Percentiles rank a stretch among this genome's conserved stretches.
phyloP scores from a whole-genome alignment of 64 coral and sea anemone species.

The Montipora sp. region DNA sequence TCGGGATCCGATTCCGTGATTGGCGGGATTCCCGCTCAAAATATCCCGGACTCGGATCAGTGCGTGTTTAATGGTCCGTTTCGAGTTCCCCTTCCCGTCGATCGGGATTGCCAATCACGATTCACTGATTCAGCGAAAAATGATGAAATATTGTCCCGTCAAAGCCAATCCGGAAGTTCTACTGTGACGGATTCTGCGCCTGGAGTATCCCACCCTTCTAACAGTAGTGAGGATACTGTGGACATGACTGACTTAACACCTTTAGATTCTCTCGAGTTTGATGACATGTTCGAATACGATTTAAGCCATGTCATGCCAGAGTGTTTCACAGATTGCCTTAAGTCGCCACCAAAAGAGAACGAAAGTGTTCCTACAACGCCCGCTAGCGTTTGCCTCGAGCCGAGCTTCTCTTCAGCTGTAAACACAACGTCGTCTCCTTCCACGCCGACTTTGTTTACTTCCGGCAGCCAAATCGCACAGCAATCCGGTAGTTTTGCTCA shows the following conservation, averaged over 20 bases:
- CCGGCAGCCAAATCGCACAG: not conserved
- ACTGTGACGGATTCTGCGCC: not conserved
- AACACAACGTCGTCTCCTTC: not conserved
- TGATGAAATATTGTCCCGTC: not conserved
- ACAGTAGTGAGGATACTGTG: slow-evolving; percentile 19
- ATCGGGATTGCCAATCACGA: not conserved
- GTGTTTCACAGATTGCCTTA: slow-evolving; percentile 46
- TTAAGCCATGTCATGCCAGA: slow-evolving; percentile 70
- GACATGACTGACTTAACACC: slow-evolving; percentile 54
- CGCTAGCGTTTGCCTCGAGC: slow-evolving; percentile 6
- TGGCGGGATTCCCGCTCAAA: slow-evolving; percentile 11
- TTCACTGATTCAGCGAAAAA: slow-evolving; percentile 14
- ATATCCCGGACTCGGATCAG: slow-evolving; percentile 19
- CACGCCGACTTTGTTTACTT: not conserved
- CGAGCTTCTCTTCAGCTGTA: not conserved
- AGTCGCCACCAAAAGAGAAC: not conserved
- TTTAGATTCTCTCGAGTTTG: slow-evolving; percentile 52
- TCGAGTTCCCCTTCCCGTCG: slow-evolving; percentile 54
- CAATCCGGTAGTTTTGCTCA: not conserved
- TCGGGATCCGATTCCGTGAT: slow-evolving; percentile 67
- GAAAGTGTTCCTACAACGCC: slow-evolving; percentile 8
- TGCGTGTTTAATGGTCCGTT: slow-evolving; percentile 63
- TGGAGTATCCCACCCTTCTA: slow-evolving; percentile 14
- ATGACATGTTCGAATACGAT: slow-evolving; percentile 73
- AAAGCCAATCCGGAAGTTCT: not conserved